Evolutionary conservation across 2,888 invertebrate species (phyloP), one percentile per base, ranked within the genome.

Genomic region (Trichacis sp.): DNA sequence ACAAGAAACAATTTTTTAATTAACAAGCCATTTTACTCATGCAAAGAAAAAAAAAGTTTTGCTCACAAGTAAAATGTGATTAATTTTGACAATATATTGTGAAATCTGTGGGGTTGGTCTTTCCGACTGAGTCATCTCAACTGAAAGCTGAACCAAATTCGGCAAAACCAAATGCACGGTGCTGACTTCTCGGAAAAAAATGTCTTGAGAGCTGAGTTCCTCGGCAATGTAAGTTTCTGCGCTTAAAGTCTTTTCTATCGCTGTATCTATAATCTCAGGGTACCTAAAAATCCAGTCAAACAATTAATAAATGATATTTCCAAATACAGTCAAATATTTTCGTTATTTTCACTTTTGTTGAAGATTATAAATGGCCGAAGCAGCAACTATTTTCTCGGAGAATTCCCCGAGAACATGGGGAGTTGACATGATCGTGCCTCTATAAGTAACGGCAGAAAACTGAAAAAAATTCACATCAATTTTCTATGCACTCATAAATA

Each of bases 361-460:
- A 55, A 91, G 85, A 50, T 87, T 87, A 69, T 92, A 88, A 70
- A 96, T 85, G 0, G 92, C 87, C 14, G 90, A 86, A 0, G 93
- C 93, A 0, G 92, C 92, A 11, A 91, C 88, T 60, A 95, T 87
- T 83, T 93, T 93, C 84, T 96, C 96, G 4, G 91, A 90, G 75
- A 93, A 90, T 81, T 91, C 92, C 64, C 91, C 88, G 60, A 95
- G 86, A 17, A 86, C 82, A 53, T 86, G 84, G 1, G 87, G 84
- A 0, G 91, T 91, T 3, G 88, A 85, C 81, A 88, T 86, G 1
- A 86, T 77, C 2, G 84, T 84, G 55, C 86, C 87, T 64, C 86
- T 79, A 17, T 86, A 83, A 0, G 85, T 84, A 8, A 87, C 84
- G 11, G 85, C 84, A 52, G 84, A 84, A 56, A 88, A 78, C 87